Percentiles rank a stretch among this genome's conserved stretches.
These are phyloP conservation scores for Prionailurus bengalensis DNA, from an alignment of 2,113 vertebrate genomes.

Conservation along the genomic window DNA sequence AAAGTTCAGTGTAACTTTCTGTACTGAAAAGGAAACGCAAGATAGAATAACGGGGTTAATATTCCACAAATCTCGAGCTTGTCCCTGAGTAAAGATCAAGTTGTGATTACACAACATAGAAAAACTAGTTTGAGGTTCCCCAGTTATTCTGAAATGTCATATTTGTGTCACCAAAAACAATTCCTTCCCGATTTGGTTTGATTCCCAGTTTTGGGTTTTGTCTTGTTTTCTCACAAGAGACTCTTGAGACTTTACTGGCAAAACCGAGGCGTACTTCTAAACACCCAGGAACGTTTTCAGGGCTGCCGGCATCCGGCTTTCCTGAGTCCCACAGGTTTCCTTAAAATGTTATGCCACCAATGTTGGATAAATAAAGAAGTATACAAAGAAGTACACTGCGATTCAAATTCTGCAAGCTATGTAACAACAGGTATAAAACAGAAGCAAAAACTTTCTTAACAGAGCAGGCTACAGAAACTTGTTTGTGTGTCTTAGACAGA, in stretches of 20 bases:
- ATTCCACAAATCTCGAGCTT: background rate
- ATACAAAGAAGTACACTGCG: background rate
- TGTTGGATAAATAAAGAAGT: background rate
- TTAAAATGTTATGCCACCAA: background rate
- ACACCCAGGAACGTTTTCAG: background rate
- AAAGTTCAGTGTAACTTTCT: background rate
- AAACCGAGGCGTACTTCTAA: constrained; percentile 21
- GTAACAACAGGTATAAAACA: background rate
- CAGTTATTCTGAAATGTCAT: constrained; percentile 66
- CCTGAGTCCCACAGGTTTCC: background rate
- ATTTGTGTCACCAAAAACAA: constrained; percentile 61
- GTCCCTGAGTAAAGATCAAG: constrained; percentile 43
- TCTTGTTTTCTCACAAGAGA: background rate
- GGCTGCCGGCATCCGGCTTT: background rate
- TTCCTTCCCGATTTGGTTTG: constrained; percentile 22
- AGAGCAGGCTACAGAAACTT: background rate
- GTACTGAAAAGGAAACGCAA: constrained; percentile 47
- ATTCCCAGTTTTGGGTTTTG: background rate
- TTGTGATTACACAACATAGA: constrained; percentile 52
- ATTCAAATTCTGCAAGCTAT: background rate
- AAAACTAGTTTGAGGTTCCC: constrained; percentile 55
- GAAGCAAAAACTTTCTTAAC: background rate
- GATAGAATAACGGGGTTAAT: constrained; percentile 34
- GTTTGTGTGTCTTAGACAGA: background rate
- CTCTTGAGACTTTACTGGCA: background rate